phyloP scores from a whole-genome alignment of 2,113 vertebrate genomes.

The Corynorhinus townsendii region DNA sequence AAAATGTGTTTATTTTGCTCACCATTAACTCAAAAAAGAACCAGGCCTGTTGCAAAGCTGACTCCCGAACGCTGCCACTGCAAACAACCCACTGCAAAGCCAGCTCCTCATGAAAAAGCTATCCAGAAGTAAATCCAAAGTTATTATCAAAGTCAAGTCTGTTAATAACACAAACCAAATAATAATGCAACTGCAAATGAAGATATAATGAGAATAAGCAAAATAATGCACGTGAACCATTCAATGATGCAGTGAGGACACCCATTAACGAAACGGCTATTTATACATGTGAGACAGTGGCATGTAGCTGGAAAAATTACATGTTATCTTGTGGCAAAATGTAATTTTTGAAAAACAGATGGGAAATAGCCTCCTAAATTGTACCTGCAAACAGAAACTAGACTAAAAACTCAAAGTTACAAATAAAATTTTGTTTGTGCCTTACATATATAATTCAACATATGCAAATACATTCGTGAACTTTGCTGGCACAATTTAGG shows the following conservation, averaged over 20 bases:
- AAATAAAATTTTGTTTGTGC: conserved; percentile 2
- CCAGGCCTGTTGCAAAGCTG: conserved; percentile 97
- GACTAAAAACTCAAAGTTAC: conserved; percentile 29
- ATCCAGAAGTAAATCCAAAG: conserved; percentile 71
- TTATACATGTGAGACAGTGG: conserved; percentile 70
- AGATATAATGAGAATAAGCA: conserved; percentile 75
- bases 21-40: conserved; percentile 99
- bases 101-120: conserved; percentile 99
- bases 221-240: conserved; percentile 63
- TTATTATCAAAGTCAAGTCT: conserved; percentile 61
- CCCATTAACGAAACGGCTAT: conserved; percentile 79
- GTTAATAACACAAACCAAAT: conserved; percentile 59
- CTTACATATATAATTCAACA: background rate
- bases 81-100: conserved; percentile 99
- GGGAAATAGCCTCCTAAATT: conserved; percentile 56
- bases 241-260: conserved; percentile 69
- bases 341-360: conserved; percentile 66
- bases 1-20: conserved; percentile 71
- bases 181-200: conserved; percentile 55
- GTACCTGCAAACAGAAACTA: conserved; percentile 62
- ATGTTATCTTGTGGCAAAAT: conserved; percentile 71
- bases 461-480: conserved; percentile 5
- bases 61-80: conserved; percentile 96
- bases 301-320: conserved; percentile 70
- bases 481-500: conserved; percentile 70